A percentile compares a stretch with the other conserved stretches of the same genome.
Conservation (phyloP, 2,888 invertebrate genomes). For the Gari tellinella region DNA sequence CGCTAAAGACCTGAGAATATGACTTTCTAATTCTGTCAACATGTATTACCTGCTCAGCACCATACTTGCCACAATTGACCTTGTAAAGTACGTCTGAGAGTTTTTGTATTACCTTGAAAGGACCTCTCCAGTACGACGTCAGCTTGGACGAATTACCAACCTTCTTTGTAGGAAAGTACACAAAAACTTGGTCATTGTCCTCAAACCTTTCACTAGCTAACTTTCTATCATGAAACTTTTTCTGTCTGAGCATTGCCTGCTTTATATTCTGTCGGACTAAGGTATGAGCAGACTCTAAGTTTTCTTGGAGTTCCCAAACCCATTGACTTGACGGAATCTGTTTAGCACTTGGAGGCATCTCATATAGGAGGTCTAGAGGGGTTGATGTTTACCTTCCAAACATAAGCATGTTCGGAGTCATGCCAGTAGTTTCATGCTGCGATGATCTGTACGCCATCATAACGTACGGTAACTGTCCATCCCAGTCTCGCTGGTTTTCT, state of each 20-base stretch:
- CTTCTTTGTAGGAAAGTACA: slow-evolving; percentile 47
- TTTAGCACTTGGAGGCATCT: slow-evolving; percentile 26
- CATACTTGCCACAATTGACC: slow-evolving; percentile 34
- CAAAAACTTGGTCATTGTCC: slow-evolving; percentile 28
- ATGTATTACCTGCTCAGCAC: slow-evolving; percentile 12
- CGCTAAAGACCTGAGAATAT: slow-evolving; percentile 24
- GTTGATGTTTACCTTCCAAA: too few relatives aligned
- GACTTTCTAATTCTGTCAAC: slow-evolving; percentile 10
- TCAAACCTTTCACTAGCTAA: slow-evolving; percentile 30
- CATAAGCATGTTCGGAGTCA: too few relatives aligned
- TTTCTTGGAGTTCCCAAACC: slow-evolving; percentile 47
- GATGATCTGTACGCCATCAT: too few relatives aligned
- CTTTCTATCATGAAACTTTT: slow-evolving; percentile 38
- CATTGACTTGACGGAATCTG: slow-evolving; percentile 25
- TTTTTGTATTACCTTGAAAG: too few relatives aligned
- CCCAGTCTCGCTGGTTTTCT: too few relatives aligned
- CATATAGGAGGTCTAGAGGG: slow-evolving; percentile 50
- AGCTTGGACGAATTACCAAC: too few relatives aligned
- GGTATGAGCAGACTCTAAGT: slow-evolving; percentile 36
- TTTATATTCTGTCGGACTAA: slow-evolving; percentile 19
- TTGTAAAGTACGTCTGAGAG: too few relatives aligned
- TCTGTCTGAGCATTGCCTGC: slow-evolving; percentile 19
- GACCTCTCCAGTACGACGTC: too few relatives aligned
- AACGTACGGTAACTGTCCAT: too few relatives aligned
- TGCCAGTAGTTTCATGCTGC: too few relatives aligned